These are phyloP conservation scores for Heliocidaris tuberculata DNA, from an alignment of 35 echinoderm and acorn worm species.

Conservation along the genomic window DNA sequence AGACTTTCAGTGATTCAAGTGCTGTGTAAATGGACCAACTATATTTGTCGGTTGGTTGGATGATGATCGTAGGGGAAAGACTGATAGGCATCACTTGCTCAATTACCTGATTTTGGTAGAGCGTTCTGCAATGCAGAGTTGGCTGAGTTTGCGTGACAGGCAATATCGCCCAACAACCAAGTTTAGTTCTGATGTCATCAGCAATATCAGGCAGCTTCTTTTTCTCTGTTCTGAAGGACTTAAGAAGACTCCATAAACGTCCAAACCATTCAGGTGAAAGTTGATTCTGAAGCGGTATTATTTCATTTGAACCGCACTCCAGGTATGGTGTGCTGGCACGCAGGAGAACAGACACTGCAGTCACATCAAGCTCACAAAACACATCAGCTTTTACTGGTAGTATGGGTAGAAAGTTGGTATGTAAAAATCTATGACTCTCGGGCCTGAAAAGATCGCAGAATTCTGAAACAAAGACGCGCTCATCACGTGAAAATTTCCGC, in stretches of 20 bases:
- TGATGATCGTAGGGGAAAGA: neutral
- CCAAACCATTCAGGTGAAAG: slow-evolving; percentile 13
- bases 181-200: neutral
- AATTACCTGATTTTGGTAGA: neutral
- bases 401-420: neutral
- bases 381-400: neutral
- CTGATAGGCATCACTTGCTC: neutral
- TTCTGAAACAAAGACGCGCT: slow-evolving; percentile 29
- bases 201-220: neutral
- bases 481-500: slow-evolving; percentile 13
- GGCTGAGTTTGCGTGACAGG: neutral
- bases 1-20: neutral
- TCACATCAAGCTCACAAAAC: slow-evolving; percentile 25
- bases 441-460: slow-evolving; percentile 28
- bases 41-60: neutral
- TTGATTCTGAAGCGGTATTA: neutral
- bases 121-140: too few relatives aligned
- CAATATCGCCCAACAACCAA: slow-evolving; percentile 37
- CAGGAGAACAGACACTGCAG: slow-evolving; percentile 30
- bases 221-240: neutral
- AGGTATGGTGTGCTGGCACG: neutral
- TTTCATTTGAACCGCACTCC: neutral
- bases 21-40: neutral
- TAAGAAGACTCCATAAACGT: slow-evolving; percentile 37
- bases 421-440: slow-evolving; percentile 52